These are phyloP conservation scores for Sinosuthora webbiana DNA, from an alignment of 2,113 vertebrate genomes.

Conservation along the genomic window DNA sequence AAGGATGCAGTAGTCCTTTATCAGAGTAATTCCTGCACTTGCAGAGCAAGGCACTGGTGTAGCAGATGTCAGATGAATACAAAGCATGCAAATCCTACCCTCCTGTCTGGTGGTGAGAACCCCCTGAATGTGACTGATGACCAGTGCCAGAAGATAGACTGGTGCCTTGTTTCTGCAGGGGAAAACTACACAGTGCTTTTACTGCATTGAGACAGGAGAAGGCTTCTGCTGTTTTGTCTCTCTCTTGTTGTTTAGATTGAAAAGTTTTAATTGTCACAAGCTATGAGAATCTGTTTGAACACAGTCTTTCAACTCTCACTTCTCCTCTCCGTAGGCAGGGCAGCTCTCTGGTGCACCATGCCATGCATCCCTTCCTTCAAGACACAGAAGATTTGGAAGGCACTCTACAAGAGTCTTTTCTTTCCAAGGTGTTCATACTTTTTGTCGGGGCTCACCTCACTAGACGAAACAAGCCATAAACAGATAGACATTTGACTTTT, in stretches of 20 bases:
- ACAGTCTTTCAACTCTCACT: not conserved
- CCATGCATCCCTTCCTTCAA: not conserved
- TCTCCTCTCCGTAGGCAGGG: not conserved
- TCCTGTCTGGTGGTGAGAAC: not conserved
- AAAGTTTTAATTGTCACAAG: not conserved
- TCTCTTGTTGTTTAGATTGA: not conserved
- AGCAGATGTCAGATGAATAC: not conserved
- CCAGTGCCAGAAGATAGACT: not conserved
- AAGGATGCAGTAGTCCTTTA: not conserved
- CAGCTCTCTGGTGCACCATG: not conserved
- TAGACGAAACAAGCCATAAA: not conserved
- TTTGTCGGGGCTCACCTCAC: not conserved
- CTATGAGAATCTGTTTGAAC: not conserved
- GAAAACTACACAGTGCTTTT: not conserved
- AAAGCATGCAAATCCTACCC: not conserved
- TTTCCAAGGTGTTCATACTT: not conserved
- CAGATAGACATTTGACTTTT: not conserved
- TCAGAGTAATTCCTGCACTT: not conserved
- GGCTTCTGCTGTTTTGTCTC: not conserved
- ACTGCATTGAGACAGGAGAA: not conserved
- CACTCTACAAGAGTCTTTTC: not conserved
- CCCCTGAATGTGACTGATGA: not conserved
- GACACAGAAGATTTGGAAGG: not conserved
- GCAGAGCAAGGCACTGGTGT: not conserved
- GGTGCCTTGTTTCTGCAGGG: not conserved